These are phyloP conservation scores for Pristionchus maxplancki DNA, from an alignment of 2,888 invertebrate genomes.

Conservation along the genomic window DNA sequence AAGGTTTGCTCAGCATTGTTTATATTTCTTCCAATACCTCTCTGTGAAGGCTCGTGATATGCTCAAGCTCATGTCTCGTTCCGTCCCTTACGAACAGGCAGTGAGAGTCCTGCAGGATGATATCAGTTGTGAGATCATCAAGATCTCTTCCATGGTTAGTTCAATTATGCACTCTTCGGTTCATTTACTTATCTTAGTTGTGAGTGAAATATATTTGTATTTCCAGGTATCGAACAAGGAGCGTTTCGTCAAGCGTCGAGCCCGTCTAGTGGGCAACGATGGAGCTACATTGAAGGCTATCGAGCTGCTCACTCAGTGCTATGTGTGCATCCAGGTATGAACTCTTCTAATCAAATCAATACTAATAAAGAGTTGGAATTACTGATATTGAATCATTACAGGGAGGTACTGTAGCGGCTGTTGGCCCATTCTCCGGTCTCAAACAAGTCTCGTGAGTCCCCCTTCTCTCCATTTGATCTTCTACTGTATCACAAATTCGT, in stretches of 20 bases:
- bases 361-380: neutral
- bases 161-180: neutral
- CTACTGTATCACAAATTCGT: too few species aligned
- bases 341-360: neutral
- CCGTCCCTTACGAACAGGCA: conserved; percentile 97
- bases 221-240: conserved; percentile 81
- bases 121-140: conserved; percentile 94
- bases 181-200: too few species aligned
- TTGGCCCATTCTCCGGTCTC: conserved; percentile 94
- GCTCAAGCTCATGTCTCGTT: conserved; percentile 93
- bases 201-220: neutral
- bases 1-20: conserved; percentile 16
- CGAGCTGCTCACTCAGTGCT: conserved; percentile 95
- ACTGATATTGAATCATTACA: conserved; percentile 82
- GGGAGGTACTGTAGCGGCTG: conserved; percentile 95
- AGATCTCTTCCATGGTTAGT: conserved; percentile 93
- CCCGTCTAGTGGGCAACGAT: conserved; percentile 95
- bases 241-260: conserved; percentile 93
- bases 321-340: conserved; percentile 84
- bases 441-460: conserved; percentile 78
- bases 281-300: conserved; percentile 97
- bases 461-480: neutral
- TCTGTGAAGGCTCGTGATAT: conserved; percentile 89
- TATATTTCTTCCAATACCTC: neutral
- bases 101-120: conserved; percentile 86